phyloP scores from a whole-genome alignment of 2,113 vertebrate species.

The Camelus dromedarius region DNA sequence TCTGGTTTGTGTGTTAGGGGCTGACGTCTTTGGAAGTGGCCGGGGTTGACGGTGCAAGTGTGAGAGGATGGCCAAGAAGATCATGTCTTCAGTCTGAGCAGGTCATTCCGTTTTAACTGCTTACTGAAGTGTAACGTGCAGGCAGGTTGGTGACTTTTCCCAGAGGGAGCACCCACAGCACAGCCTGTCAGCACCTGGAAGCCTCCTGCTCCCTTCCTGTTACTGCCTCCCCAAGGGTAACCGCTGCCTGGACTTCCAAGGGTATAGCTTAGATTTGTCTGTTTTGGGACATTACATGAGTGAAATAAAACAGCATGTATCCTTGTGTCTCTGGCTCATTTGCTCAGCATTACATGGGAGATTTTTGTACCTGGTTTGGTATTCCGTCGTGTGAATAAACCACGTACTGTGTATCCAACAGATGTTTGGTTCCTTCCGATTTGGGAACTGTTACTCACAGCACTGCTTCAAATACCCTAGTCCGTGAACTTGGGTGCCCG shows the following conservation, averaged over 20 bases:
- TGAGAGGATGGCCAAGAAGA: neutral
- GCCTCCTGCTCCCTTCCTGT: neutral
- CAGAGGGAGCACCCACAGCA: neutral
- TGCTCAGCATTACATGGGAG: neutral
- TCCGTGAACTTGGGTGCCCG: neutral
- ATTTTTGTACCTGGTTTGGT: constrained; percentile 42
- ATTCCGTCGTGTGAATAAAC: constrained; percentile 65
- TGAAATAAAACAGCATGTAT: neutral
- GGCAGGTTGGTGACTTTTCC: neutral
- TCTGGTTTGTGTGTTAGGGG: neutral
- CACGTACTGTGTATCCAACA: neutral
- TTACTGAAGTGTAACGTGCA: neutral
- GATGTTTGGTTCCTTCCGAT: constrained; percentile 57
- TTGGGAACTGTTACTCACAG: neutral
- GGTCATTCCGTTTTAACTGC: neutral
- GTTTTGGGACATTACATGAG: neutral
- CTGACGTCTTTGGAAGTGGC: neutral
- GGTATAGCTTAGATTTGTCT: constrained; percentile 28
- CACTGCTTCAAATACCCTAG: neutral
- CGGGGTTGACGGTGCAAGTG: neutral
- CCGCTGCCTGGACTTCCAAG: neutral
- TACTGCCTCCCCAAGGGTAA: neutral
- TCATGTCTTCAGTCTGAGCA: neutral
- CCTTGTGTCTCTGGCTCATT: constrained; percentile 4
- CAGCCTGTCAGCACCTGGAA: neutral